Base-by-base conservation (phyloP, 2,888 invertebrate genomes). In the Ectemnius cavifrons region DNA sequence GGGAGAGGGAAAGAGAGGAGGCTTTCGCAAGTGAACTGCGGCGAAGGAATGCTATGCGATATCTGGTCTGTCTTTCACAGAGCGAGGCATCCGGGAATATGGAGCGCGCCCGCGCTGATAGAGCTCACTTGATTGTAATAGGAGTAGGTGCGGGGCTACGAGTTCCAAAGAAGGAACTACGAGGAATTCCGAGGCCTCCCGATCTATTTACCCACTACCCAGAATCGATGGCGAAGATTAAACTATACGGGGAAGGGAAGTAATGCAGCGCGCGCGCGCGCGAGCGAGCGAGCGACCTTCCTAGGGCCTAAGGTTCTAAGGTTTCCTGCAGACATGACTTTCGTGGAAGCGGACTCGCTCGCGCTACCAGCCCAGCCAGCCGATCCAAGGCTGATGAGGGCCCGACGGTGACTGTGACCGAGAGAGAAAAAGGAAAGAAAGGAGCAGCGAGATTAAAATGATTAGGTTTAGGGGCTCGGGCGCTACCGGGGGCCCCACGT, bases 381-480 rank as follows among this genome's bases (percentile, higher is more conserved):
- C 75, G 78, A 82, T 83, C 81, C 83, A 65, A 75, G 63, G 77
- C 66, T 71, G 77, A 77, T 75, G 75, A 68, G 63, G 66, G 67
- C 69, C 20, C 69, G 63, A 68, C 63, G 73, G 70, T 76, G 70
- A 64, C 70, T 70, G 67, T 70, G 76, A 78, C 61, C 37, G 37
- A 37, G 37, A 37, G 74, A 65, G 67, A 73, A 82, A 79, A 72
- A 75, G 72, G 67, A 57, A 66, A 64, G 65, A 67, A 67, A 79
- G 74, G 75, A 78, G 80, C 74, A 72, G 73, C 79, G 76, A 85
- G 85, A 88, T 87, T 86, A 87, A 87, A 87, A 86, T 86, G 87
- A 89, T 88, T 87, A 87, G 84, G 82, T 87, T 87, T 85, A 81
- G 81, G 76, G 79, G 85, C 84, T 85, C 84, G 79, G 80, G 80